Evolutionary conservation across 2,113 vertebrate genomes (phyloP).

Genomic region (Odobenus rosmarus): DNA sequence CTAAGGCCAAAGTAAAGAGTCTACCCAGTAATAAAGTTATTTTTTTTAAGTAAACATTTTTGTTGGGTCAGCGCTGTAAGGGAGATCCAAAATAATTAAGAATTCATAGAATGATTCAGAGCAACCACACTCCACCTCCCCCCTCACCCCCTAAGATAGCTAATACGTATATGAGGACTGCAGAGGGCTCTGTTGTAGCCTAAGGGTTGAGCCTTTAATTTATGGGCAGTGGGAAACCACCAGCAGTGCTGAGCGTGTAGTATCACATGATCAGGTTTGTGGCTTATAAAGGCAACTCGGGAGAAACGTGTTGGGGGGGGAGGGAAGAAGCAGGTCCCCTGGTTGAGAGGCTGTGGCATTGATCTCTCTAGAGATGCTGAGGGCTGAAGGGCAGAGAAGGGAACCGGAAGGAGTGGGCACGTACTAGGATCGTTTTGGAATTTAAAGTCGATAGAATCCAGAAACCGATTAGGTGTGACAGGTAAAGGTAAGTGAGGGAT

Average conservation of each 20-base stretch:
- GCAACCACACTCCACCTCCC: neutral
- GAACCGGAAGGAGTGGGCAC: neutral
- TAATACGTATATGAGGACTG: neutral
- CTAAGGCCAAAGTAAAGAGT: neutral
- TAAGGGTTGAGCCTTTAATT: neutral
- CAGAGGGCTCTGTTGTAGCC: neutral
- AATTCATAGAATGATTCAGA: neutral
- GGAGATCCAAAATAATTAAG: neutral
- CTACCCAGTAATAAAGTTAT: neutral
- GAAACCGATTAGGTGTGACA: neutral
- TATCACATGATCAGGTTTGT: neutral
- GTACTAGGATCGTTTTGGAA: neutral
- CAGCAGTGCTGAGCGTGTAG: neutral
- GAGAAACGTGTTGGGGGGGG: neutral
- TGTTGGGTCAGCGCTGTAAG: neutral
- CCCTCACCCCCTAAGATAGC: neutral
- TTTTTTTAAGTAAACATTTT: conserved; percentile 17
- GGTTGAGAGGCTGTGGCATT: neutral
- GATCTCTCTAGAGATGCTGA: neutral
- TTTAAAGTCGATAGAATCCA: neutral
- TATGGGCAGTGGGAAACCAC: neutral
- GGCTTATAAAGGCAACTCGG: neutral
- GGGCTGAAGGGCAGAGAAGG: neutral
- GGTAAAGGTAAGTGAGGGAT: neutral
- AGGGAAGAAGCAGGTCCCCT: neutral